Base-by-base conservation (phyloP, 2,888 invertebrate genomes). In the Meganola albula region DNA sequence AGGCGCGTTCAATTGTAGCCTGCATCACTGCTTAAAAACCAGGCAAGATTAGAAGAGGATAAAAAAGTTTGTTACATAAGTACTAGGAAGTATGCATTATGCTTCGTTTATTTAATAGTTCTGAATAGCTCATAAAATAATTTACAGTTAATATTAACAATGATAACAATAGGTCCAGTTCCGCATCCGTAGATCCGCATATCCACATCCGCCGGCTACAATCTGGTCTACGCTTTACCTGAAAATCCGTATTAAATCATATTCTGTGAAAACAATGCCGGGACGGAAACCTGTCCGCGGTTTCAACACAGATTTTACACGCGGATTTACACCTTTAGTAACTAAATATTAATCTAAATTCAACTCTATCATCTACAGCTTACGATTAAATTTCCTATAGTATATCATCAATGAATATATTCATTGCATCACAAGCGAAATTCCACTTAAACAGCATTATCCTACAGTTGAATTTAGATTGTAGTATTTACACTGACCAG, bases 231-330 rank as follows among this genome's bases (percentile, higher is more conserved):
- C 48, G 53, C 56, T 57, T 60, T 72, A 74, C 74, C 74, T 71
- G 73, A 65, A 68, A 67, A 68, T 71, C 68, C 69, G 65, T 55
- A 74, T 73, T 74, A 74, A 74, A 72, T 72, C 74, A 68, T 69
- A 74, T 71, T 66, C 62, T 61, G 55, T 50, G 52, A 54, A 66
- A 73, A 76, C 76, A 77, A 75, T 73, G 58, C 61, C 49, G 53
- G 50, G 60, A 61, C 67, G 67, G 73, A 72, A 74, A 77, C 73
- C 77, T 75, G 77, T 68, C 70, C 71, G 70, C 58, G 63, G 71
- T 69, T 37, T 42, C 48, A 31, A 58, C 53, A 42, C 57, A 67
- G 70, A 73, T 74, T 74, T 71, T 67, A 70, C 73, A 72, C 70
- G 72, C 62, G 55, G 67, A 71, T 73, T 62, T 73, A 64, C 64